Percentiles rank a stretch among this genome's conserved stretches.
Conservation (phyloP, 2,888 invertebrate species). For the Danaus chrysippus region DNA sequence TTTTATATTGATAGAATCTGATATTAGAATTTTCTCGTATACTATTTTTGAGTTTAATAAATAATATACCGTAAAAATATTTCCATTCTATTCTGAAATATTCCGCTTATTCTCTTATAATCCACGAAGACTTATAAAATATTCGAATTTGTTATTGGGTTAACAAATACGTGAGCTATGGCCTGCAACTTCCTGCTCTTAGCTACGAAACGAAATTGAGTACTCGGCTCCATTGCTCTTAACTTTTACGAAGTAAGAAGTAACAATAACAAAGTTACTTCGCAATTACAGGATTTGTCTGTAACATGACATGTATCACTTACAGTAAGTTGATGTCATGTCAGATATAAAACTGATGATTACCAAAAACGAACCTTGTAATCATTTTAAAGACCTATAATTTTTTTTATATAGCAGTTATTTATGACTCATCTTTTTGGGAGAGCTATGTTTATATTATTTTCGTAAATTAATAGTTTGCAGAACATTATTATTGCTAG, state of each 20-base stretch:
- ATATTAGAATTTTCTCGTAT: no score
- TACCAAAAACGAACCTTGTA: no score
- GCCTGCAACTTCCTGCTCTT: conserved; percentile 21
- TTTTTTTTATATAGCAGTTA: not conserved
- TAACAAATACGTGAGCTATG: conserved; percentile 26
- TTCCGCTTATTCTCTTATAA: conserved; percentile 1
- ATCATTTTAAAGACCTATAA: no score
- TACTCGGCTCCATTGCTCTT: conserved; percentile 38
- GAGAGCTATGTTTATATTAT: not conserved
- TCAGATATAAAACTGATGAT: not conserved
- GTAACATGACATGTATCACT: conserved; percentile 16
- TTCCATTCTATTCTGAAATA: no score
- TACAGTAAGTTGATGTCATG: not conserved
- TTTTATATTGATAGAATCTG: no score
- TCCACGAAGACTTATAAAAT: conserved; percentile 15
- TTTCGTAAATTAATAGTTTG: not conserved
- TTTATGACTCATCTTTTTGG: not conserved
- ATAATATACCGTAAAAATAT: no score
- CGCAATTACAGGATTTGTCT: conserved; percentile 52
- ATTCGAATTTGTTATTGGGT: conserved; percentile 20
- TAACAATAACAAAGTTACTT: conserved; percentile 57
- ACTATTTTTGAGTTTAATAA: no score
- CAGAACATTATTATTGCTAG: not conserved
- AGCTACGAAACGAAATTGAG: conserved; percentile 31
- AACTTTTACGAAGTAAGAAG: conserved; percentile 41